These are phyloP conservation scores for Regulus satrapa DNA, from an alignment of 2,113 vertebrate genomes.

Conservation along the genomic window DNA sequence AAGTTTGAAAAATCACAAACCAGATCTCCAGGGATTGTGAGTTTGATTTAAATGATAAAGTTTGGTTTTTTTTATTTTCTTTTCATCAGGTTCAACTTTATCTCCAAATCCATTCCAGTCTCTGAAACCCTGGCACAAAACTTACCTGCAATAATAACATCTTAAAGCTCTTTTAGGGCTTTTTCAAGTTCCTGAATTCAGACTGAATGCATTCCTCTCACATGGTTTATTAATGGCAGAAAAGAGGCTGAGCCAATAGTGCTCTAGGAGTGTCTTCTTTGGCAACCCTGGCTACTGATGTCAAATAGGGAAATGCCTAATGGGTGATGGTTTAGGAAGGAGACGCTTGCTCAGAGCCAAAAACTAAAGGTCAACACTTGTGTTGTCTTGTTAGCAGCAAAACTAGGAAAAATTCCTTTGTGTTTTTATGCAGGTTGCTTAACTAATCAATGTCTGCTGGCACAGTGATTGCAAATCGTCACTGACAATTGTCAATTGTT, in stretches of 20 bases:
- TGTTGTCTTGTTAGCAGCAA: constrained; percentile 21
- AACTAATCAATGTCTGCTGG: background rate
- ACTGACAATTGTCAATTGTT: background rate
- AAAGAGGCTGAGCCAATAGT: background rate
- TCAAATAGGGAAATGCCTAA: background rate
- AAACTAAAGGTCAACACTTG: constrained; percentile 17
- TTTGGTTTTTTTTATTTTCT: background rate
- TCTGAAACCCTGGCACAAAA: background rate
- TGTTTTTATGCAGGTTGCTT: constrained; percentile 2
- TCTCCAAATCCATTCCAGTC: background rate
- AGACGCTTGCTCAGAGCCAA: background rate
- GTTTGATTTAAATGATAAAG: background rate
- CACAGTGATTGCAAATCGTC: background rate
- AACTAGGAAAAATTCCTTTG: background rate
- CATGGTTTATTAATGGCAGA: background rate
- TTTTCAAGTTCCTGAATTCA: background rate
- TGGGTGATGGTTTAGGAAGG: background rate
- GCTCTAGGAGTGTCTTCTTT: background rate
- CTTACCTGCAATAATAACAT: background rate
- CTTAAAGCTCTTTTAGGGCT: background rate
- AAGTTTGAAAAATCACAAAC: constrained; percentile 1
- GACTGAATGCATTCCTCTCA: background rate
- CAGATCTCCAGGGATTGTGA: background rate
- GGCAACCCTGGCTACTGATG: background rate
- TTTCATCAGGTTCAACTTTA: background rate